These are phyloP conservation scores for Sebastes flavidus DNA, from an alignment of 2,797 vertebrate species.

Conservation along the genomic window DNA sequence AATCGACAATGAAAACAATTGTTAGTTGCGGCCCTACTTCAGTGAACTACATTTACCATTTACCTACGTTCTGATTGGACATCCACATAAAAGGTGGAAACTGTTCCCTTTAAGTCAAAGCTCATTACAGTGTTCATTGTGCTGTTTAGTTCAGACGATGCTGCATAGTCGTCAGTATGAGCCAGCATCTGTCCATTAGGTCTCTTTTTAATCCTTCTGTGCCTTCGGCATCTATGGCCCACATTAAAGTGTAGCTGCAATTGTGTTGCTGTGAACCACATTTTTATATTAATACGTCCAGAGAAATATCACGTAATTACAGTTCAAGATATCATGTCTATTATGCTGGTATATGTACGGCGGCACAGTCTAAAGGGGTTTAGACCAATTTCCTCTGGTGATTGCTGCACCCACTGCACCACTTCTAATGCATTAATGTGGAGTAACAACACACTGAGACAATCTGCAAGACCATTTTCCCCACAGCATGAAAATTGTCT, in stretches of 20 bases:
- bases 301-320: conserved; percentile 56
- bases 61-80: no score
- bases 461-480: conserved; percentile 57
- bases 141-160: conserved; percentile 5
- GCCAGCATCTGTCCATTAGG: conserved; percentile 30
- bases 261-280: conserved; percentile 18
- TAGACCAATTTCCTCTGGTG: conserved; percentile 52
- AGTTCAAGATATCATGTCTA: conserved; percentile 46
- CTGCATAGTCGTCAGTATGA: conserved; percentile 11
- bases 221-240: conserved; percentile 16
- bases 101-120: neutral
- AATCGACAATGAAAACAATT: no score
- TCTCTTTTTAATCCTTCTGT: conserved; percentile 34
- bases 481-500: conserved; percentile 60
- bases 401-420: conserved; percentile 46
- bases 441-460: conserved; percentile 46
- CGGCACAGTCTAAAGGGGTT: conserved; percentile 35
- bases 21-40: no score
- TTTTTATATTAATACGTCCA: conserved; percentile 37
- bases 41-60: no score
- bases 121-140: neutral
- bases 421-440: conserved; percentile 40
- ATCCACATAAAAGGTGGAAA: no score
- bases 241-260: conserved; percentile 30
- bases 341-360: conserved; percentile 9